These are phyloP conservation scores for Melanotaenia nigrans DNA, from an alignment of 2,797 vertebrate genomes.

Conservation along the genomic window DNA sequence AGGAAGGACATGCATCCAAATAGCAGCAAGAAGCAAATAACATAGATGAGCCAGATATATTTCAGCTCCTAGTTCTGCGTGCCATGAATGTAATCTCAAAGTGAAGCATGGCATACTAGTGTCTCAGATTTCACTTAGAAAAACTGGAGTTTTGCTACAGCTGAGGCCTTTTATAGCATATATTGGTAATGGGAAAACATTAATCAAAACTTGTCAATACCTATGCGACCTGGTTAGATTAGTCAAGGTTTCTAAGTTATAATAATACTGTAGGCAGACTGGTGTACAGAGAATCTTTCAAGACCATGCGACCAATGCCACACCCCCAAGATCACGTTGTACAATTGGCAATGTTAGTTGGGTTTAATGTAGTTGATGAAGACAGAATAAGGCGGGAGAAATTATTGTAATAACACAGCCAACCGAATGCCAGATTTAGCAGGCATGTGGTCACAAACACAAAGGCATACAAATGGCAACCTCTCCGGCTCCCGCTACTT, in stretches of 20 bases:
- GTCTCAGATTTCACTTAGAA: constrained; percentile 12
- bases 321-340: background rate
- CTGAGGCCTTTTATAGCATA: background rate
- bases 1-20: constrained; percentile 41
- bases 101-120: constrained; percentile 17
- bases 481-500: constrained; percentile 33
- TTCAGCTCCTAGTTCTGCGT: constrained; percentile 52
- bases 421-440: constrained; percentile 32
- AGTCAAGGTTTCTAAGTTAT: background rate
- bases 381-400: constrained; percentile 13
- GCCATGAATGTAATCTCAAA: constrained; percentile 51
- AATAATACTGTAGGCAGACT: background rate
- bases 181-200: background rate
- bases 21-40: constrained; percentile 33
- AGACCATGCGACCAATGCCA: background rate
- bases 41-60: constrained; percentile 60
- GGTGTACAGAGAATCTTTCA: constrained; percentile 12
- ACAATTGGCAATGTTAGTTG: constrained; percentile 9
- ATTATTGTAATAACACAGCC: constrained; percentile 16
- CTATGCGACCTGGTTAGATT: background rate
- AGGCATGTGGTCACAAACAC: constrained; percentile 31
- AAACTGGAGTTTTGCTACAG: constrained; percentile 20
- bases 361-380: constrained; percentile 15
- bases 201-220: background rate
- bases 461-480: constrained; percentile 37